Evolutionary conservation across 2,113 vertebrate species (phyloP).

Genomic region (Irena cyanogastra): DNA sequence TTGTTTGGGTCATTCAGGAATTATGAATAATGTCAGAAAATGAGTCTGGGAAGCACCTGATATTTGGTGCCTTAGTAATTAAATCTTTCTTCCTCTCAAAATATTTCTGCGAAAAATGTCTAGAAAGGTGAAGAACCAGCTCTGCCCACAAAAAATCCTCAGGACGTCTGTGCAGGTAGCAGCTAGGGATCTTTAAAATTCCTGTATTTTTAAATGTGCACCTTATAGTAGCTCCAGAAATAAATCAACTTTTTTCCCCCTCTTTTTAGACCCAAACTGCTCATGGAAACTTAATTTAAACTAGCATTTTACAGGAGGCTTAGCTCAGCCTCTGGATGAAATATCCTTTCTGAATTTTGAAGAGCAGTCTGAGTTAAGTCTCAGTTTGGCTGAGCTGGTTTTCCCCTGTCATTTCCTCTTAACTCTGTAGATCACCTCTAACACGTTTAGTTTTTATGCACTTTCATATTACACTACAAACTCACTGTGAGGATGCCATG

Average conservation of each 20-base stretch:
- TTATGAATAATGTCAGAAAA: background rate
- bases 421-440: slow-evolving; percentile 19
- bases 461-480: slow-evolving; percentile 18
- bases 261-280: background rate
- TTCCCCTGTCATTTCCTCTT: background rate
- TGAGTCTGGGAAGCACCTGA: background rate
- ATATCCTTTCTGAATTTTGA: background rate
- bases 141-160: background rate
- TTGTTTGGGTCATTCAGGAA: background rate
- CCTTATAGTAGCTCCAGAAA: background rate
- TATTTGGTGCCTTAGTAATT: background rate
- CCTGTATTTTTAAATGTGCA: background rate
- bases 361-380: background rate
- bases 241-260: background rate
- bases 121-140: background rate
- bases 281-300: background rate
- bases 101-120: background rate
- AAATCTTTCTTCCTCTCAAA: background rate
- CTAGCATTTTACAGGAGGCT: background rate
- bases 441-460: slow-evolving; percentile 55
- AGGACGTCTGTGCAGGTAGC: background rate
- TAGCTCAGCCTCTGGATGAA: background rate
- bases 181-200: background rate
- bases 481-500: slow-evolving; percentile 39
- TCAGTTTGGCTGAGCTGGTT: background rate